Base-by-base conservation (phyloP, 2,113 vertebrate genomes). In the Chaenogobius annularis region DNA sequence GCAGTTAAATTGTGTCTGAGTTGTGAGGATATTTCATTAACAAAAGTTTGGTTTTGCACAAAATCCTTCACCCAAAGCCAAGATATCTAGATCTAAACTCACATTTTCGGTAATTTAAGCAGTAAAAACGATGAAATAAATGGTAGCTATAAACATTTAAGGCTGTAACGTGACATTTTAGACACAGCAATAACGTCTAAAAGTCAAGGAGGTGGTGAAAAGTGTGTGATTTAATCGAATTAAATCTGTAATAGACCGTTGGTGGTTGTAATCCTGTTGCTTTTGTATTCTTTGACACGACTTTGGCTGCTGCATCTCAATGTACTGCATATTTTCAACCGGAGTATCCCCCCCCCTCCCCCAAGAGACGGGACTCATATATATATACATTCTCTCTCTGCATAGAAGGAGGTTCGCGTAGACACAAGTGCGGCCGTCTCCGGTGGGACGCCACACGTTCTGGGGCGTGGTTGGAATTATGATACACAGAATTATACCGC, bases 381-480 rank as follows among this genome's bases (percentile, higher is more conserved):
- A 23, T 12, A 56, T 5, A 47, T 26, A 2, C 10, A 1, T 54
- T 22, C 52, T 43, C 46, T 14, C 31, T 67, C n/a, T n/a, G 77
- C 35, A 44, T 19, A 20, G 17, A 11, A 31, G 44, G 1, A 63
- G 72, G 52, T 68, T 44, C 26, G 7, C 20, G 23, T 43, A 48
- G 37, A 48, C n/a, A 19, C 55, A 44, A 13, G 14, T n/a, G 14
- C 0, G 54, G 54, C 66, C 37, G 19, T 44, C 26, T 64, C 19
- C 52, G 46, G 44, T 19, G 55, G 26, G 26, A 75, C 48, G 58
- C 31, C 77, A 71, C 59, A 74, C 68, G 79, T 75, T 55, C 66
- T 48, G 26, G 59, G 68, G 52, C 22, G 69, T 12, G 13, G 37
- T 61, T 26, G 12, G 4, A 23, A 17, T 58, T 52, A 77, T 26